Evolutionary conservation across 2,113 vertebrate species (phyloP), one percentile per base, ranked within the genome.

Genomic region (Lates calcarifer): DNA sequence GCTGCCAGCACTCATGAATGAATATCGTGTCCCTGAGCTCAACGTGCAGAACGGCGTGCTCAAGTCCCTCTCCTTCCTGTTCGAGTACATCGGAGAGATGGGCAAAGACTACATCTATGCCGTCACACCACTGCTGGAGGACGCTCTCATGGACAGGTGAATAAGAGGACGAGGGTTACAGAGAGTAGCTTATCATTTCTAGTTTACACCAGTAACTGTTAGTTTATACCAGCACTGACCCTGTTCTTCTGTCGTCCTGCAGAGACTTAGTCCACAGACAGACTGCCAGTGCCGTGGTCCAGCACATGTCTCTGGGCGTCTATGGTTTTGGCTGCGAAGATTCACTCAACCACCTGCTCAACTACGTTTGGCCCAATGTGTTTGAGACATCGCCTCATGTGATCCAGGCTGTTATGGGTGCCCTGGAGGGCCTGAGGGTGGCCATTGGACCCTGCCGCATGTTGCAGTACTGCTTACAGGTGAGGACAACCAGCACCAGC

Each of bases 41-140:
- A 99, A 99, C 31, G 98, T 99, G 65, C 98, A 99, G 91, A 99
- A 99, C 55, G 98, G 98, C 22, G 98, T 99, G 22, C 95, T 99
- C 73, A 99, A 99, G 89, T 99, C 98, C 0, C 96, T 99, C 45
- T 99, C 98, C 64, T 99, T 99, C 93, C 93, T 99, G 79, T 99
- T 99, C 58, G 98, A 99, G 88, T 99, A 99, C 90, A 99, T 99
- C 51, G 98, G 98, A 47, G 98, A 99, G 92, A 99, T 99, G 98
- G 98, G 98, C 80, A 99, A 99, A 80, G 98, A 99, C 93, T 99
- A 99, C 84, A 99, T 99, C 85, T 99, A 99, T 39, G 98, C 98
- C 0, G 98, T 99, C 87, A 99, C 98, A 0, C 98, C 98, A 0
- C 94, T 99, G 87, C 96, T 99, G 83, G 98, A 99, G 92, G 98